Evolutionary conservation across 1,140 invertebrate genomes (phyloP), one percentile per base, ranked within the genome.

Genomic region (Drosophila rufa): DNA sequence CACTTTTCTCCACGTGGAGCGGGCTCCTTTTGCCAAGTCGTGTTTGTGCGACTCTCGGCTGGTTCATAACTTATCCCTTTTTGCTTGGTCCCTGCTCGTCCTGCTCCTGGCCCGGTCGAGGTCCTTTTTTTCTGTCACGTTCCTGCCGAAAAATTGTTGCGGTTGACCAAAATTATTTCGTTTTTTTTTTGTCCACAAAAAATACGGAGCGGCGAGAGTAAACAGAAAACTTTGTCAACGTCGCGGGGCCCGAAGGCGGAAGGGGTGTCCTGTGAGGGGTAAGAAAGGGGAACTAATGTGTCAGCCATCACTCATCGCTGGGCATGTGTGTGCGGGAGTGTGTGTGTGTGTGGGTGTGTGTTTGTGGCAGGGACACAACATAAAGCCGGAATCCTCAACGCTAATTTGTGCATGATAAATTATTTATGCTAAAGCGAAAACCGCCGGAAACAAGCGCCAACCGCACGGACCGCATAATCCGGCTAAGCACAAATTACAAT

Each of bases 361-460:
- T 43, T 47, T 65, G 66, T 76, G 48, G 71, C 66, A 86, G 36
- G 66, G 43, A 58, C 69, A 73, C 22, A 68, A 61, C 62, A 62
- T 56, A 82, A 82, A 83, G 74, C 69, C 64, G 58, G 85, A 81
- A 90, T 85, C 79, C 82, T 79, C 77, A 65, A 75, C 78, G 83
- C 90, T 90, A 92, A 92, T 91, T 91, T 91, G 84, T 79, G 79
- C 76, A 83, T 92, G 80, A 92, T 92, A 92, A 91, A 91, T 92
- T 91, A 92, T 92, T 91, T 90, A 92, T 91, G 82, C 58, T 76
- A 75, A 91, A 87, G 66, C 74, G 76, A 78, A 81, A 70, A 69
- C 36, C 68, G 48, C 1, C 71, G 50, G 58, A 74, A 75, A 75
- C 71, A 62, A 57, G 61, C 61, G 48, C 27, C 55, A 53, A 56